phyloP scores from a whole-genome alignment of 1,140 invertebrate genomes.

The Wiebesia pumilae region DNA sequence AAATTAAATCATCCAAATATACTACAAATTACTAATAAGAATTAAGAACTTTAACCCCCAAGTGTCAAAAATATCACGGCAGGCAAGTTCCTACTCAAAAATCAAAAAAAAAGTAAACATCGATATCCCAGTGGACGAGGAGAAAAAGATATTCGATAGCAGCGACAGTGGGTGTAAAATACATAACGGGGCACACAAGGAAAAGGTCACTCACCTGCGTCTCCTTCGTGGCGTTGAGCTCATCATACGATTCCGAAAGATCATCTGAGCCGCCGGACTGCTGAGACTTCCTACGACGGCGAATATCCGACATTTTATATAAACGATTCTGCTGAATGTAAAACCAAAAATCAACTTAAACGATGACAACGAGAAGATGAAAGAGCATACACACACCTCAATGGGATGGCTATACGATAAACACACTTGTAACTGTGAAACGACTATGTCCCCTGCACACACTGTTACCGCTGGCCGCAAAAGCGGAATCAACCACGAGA shows the following conservation, averaged over 20 bases:
- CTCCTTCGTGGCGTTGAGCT: constrained; percentile 69
- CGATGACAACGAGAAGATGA: no score
- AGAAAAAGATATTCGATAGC: not conserved
- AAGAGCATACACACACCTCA: not conserved
- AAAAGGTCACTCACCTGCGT: constrained; percentile 65
- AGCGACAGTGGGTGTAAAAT: constrained; percentile 1
- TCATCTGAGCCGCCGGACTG: constrained; percentile 71
- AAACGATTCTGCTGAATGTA: not conserved
- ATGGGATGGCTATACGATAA: not conserved
- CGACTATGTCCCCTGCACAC: not conserved
- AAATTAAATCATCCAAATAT: not conserved
- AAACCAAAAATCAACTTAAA: no score
- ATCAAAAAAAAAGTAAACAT: not conserved
- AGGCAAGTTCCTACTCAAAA: not conserved
- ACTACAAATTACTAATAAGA: no score
- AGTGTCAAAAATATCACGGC: not conserved
- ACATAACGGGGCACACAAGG: not conserved
- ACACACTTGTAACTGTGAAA: not conserved
- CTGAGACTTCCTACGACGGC: constrained; percentile 69
- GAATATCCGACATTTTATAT: constrained; percentile 69
- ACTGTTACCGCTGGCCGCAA: not conserved
- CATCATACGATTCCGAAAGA: constrained; percentile 70
- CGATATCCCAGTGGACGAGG: not conserved
- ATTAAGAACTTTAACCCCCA: not conserved
- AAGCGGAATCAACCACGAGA: constrained; percentile 19